Percentiles rank a stretch among this genome's conserved stretches.
Conservation (phyloP, 2,797 vertebrate species). For the Muraenolepis orangiensis region DNA sequence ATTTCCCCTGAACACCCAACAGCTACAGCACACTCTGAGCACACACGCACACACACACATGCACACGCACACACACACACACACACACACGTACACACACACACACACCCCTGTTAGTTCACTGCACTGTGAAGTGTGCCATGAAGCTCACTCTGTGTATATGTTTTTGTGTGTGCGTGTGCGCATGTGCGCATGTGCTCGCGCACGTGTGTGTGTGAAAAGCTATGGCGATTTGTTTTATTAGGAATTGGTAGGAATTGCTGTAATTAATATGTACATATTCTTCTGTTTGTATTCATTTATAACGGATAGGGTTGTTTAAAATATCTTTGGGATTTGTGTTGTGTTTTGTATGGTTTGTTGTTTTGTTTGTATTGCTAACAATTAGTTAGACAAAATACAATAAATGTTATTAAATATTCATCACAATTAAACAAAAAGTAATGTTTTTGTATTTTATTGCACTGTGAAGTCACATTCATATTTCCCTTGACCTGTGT, state of each 20-base stretch:
- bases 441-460: not conserved
- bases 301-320: not conserved
- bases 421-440: no score
- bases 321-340: not conserved
- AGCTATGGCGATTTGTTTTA: not conserved
- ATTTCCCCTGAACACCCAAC: constrained; percentile 63
- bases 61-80: no score
- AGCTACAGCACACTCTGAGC: constrained; percentile 46
- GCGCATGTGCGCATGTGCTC: constrained; percentile 12
- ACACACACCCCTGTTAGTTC: constrained; percentile 4
- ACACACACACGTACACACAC: not conserved
- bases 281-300: not conserved
- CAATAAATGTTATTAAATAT: not conserved
- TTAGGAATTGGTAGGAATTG: constrained; percentile 13
- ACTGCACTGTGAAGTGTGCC: constrained; percentile 40
- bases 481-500: not conserved
- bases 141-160: constrained; percentile 2
- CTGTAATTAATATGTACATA: not conserved
- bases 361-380: not conserved
- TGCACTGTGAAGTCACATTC: not conserved
- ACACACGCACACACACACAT: constrained; percentile 3
- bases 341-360: not conserved
- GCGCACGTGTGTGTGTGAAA: not conserved
- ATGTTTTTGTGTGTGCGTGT: constrained; percentile 17
- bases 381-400: not conserved